Conservation (phyloP, 2,113 vertebrate species). For the Benthochromis sp. region DNA sequence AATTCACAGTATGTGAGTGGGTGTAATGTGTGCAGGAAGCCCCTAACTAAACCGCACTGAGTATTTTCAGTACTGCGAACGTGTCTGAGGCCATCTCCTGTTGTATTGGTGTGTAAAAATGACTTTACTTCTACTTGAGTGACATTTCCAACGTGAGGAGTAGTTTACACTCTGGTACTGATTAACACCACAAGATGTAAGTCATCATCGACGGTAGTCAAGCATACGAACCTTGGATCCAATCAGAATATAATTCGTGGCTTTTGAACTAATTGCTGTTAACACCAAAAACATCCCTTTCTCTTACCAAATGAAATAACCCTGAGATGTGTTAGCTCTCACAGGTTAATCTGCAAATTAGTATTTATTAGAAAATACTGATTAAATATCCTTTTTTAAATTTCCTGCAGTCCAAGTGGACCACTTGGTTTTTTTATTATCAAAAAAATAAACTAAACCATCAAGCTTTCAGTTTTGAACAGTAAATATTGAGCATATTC, state of each 20-base stretch:
- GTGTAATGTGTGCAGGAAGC: not conserved
- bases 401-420: not conserved
- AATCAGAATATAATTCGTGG: not conserved
- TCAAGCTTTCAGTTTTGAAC: not conserved
- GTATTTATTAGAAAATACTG: not conserved
- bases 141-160: not conserved
- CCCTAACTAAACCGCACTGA: not conserved
- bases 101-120: not conserved
- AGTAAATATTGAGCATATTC: not conserved
- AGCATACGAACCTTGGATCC: rapidly evolving
- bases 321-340: not conserved
- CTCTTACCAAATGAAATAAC: not conserved
- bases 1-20: not conserved
- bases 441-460: not conserved
- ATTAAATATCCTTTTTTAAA: not conserved
- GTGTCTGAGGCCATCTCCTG: not conserved
- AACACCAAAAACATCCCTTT: not conserved
- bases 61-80: not conserved
- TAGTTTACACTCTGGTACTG: not conserved
- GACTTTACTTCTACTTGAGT: not conserved
- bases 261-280: not conserved
- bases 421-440: not conserved
- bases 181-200: not conserved
- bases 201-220: not conserved
- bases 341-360: not conserved